phyloP scores from a whole-genome alignment of 2,888 invertebrate species.

The Parasteatoda lunata region DNA sequence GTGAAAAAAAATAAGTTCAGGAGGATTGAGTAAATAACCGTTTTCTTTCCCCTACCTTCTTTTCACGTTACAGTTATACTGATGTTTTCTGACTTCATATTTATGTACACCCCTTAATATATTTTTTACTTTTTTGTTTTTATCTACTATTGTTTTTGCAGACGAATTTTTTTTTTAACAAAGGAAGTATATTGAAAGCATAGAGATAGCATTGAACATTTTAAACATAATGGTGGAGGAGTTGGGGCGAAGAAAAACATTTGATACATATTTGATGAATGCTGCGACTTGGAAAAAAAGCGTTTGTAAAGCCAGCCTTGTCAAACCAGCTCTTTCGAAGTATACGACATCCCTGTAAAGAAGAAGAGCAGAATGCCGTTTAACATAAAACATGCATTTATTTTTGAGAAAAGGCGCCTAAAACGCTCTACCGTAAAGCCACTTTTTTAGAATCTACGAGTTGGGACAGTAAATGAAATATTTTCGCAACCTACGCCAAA shows the following conservation, averaged over 20 bases:
- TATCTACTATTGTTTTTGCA: slow-evolving; percentile 42
- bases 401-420: slow-evolving; percentile 37
- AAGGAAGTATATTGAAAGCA: neutral
- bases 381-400: slow-evolving; percentile 68
- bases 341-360: slow-evolving; percentile 50
- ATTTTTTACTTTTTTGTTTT: slow-evolving; percentile 27
- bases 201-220: slow-evolving; percentile 5
- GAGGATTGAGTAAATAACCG: slow-evolving; percentile 63
- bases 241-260: slow-evolving; percentile 30
- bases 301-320: slow-evolving; percentile 30
- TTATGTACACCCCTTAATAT: slow-evolving; percentile 51
- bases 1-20: slow-evolving; percentile 51
- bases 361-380: slow-evolving; percentile 46
- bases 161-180: slow-evolving; percentile 5
- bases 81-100: slow-evolving; percentile 64
- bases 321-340: slow-evolving; percentile 33
- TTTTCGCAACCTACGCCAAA: slow-evolving; percentile 30
- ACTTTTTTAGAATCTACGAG: slow-evolving; percentile 30
- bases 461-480: slow-evolving; percentile 55
- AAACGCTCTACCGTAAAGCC: slow-evolving; percentile 40
- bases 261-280: slow-evolving; percentile 67
- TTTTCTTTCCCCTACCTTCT: slow-evolving; percentile 37
- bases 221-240: neutral
- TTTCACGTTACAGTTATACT: slow-evolving; percentile 50
- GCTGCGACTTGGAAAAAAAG: slow-evolving; percentile 9